A percentile compares a stretch with the other conserved stretches of the same genome.
Conservation (phyloP, 2,888 invertebrate species). For the Campoplex capitator region DNA sequence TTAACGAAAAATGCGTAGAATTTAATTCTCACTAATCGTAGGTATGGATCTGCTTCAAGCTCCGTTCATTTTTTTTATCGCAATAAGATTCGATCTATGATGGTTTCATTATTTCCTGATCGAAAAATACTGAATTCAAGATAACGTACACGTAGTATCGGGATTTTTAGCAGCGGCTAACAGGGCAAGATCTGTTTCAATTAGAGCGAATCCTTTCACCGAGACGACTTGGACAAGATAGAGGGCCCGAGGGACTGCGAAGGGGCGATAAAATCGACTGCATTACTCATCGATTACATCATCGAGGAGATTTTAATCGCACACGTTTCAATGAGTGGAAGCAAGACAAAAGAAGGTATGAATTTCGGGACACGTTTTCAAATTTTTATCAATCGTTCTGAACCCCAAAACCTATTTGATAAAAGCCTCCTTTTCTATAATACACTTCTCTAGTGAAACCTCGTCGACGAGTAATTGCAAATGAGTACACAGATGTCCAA, state of each 20-base stretch:
- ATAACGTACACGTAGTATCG: conserved; percentile 3
- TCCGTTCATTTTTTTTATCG: background rate
- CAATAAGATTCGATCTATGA: background rate
- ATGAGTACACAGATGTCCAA: too few species aligned
- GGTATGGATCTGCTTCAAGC: background rate
- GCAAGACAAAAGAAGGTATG: conserved; percentile 6
- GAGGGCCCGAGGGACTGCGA: background rate
- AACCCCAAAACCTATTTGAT: background rate
- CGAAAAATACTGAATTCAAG: background rate
- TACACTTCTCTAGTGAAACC: background rate
- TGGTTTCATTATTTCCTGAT: background rate
- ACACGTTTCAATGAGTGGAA: background rate
- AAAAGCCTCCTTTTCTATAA: background rate
- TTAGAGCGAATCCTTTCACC: conserved; percentile 50
- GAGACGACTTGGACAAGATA: background rate
- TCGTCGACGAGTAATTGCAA: background rate
- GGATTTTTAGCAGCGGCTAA: conserved; percentile 2
- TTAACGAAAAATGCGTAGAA: background rate
- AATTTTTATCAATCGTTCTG: background rate
- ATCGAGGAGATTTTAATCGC: conserved; percentile 25
- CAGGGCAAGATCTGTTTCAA: conserved; percentile 31
- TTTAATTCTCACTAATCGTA: background rate
- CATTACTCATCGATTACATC: conserved; percentile 62
- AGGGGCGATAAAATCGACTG: conserved; percentile 36
- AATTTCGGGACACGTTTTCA: conserved; percentile 2